Percentiles rank a stretch among this genome's conserved stretches.
Conservation (phyloP, 2,797 vertebrate species). For the Pangasius sanitwongsei region DNA sequence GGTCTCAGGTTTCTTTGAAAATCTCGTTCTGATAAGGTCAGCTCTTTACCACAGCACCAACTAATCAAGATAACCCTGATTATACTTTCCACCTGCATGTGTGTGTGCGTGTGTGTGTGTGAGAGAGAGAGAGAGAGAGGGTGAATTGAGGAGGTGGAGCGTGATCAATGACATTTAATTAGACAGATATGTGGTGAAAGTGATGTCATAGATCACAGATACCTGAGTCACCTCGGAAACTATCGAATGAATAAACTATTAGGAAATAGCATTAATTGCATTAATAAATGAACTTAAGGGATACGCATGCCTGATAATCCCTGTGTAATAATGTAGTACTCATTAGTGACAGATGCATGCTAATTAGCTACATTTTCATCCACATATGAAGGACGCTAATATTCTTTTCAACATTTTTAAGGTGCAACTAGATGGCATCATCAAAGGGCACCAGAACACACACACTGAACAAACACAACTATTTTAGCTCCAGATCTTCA, state of each 20-base stretch:
- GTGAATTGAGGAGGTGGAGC: background rate
- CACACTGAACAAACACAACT: background rate
- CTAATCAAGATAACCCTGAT: conserved; percentile 7
- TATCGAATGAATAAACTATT: background rate
- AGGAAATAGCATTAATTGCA: background rate
- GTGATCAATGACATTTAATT: conserved; percentile 69
- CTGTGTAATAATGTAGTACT: background rate
- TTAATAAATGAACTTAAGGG: background rate
- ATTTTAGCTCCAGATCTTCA: background rate
- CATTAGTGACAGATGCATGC: background rate
- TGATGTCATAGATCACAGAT: conserved; percentile 60
- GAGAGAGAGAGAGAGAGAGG: background rate
- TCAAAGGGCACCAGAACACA: background rate
- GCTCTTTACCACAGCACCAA: background rate
- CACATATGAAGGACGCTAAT: background rate
- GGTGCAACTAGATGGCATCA: background rate
- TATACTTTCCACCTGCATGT: background rate
- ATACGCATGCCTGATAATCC: background rate
- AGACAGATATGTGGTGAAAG: conserved; percentile 62
- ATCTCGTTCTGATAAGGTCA: conserved; percentile 25
- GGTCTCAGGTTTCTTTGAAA: background rate
- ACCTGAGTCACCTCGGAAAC: conserved; percentile 1
- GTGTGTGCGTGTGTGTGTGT: background rate
- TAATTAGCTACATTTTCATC: background rate
- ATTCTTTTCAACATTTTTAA: background rate